phyloP scores from a whole-genome alignment of 2,888 invertebrate species.

The Neelides folsomi region DNA sequence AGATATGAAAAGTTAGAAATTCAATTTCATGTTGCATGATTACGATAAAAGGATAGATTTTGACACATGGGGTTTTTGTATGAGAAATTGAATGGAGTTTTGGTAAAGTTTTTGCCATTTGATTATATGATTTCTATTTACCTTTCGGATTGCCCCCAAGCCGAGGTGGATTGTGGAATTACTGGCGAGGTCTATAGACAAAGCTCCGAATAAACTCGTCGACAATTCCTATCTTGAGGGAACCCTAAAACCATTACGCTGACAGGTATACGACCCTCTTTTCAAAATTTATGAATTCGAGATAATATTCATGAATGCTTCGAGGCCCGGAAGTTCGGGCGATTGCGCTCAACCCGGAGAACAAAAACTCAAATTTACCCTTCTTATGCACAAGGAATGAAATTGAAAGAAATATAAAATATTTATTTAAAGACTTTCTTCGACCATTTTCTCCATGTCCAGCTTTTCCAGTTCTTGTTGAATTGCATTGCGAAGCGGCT shows the following conservation, averaged over 20 bases:
- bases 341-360: too few species aligned
- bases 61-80: background rate
- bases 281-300: slow-evolving; percentile 32
- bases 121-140: too few species aligned
- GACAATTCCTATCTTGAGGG: slow-evolving; percentile 28
- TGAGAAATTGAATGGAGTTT: background rate
- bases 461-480: slow-evolving; percentile 50
- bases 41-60: too few species aligned
- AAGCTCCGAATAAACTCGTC: slow-evolving; percentile 8
- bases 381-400: too few species aligned
- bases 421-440: slow-evolving; percentile 38
- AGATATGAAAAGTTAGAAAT: background rate
- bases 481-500: slow-evolving; percentile 57
- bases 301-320: slow-evolving; percentile 20
- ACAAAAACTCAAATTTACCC: too few species aligned
- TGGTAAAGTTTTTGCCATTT: background rate
- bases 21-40: background rate
- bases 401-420: background rate
- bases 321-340: too few species aligned
- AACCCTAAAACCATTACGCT: slow-evolving; percentile 33
- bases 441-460: slow-evolving; percentile 59
- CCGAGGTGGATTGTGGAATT: background rate
- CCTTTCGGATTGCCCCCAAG: background rate
- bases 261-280: slow-evolving; percentile 32
- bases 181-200: background rate